A percentile compares a stretch with the other conserved stretches of the same genome.
Conservation (phyloP, 2,888 invertebrate genomes). For the Ethmia dodecea region DNA sequence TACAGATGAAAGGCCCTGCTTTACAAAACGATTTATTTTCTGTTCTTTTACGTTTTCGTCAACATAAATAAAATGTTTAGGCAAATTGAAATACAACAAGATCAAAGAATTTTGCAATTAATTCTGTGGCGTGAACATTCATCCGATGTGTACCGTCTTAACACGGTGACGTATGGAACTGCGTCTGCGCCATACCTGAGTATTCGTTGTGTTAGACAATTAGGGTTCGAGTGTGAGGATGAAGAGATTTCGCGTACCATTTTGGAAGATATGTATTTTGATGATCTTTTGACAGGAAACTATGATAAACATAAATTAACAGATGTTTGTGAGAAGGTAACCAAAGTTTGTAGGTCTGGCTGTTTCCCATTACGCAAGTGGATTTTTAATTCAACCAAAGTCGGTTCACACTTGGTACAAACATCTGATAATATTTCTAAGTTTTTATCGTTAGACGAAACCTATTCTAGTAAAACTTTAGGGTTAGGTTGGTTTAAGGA, state of each 20-base stretch:
- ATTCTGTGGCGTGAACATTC: conserved; percentile 31
- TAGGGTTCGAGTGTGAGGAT: conserved; percentile 28
- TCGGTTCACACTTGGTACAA: too few relatives aligned
- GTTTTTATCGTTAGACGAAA: background rate
- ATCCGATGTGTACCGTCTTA: conserved; percentile 20
- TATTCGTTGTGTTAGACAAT: conserved; percentile 25
- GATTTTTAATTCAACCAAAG: too few relatives aligned
- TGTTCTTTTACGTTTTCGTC: conserved; percentile 24
- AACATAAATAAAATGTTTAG: conserved; percentile 32
- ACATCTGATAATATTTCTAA: background rate
- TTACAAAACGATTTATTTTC: conserved; percentile 26
- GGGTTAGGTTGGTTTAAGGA: background rate
- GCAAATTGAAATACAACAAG: conserved; percentile 21
- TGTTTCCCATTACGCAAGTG: background rate
- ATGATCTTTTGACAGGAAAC: conserved; percentile 16
- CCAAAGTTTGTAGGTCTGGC: too few relatives aligned
- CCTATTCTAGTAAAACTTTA: background rate
- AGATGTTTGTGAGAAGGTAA: background rate
- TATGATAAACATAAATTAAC: background rate
- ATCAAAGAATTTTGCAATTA: conserved; percentile 27
- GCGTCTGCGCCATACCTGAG: conserved; percentile 30
- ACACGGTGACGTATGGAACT: conserved; percentile 8
- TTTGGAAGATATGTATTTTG: conserved; percentile 18
- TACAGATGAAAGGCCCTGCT: conserved; percentile 22
- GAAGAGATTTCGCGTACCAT: conserved; percentile 19